Conservation (phyloP, 2,113 vertebrate species). For the Phalacrocorax carbo region DNA sequence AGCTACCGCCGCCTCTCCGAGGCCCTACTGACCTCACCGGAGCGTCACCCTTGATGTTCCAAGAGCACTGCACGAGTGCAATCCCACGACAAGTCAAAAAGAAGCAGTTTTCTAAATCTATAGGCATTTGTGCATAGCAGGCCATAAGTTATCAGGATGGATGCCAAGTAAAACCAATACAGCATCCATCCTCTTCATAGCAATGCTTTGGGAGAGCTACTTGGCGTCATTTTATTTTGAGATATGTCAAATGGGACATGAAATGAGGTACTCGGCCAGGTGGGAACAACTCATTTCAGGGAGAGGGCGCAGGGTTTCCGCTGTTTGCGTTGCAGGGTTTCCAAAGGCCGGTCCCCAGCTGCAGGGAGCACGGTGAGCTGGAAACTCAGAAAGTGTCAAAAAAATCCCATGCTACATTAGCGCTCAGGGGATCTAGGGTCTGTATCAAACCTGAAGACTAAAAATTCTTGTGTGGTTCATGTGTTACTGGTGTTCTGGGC, state of each 20-base stretch:
- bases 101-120: not conserved
- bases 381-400: not conserved
- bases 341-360: not conserved
- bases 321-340: rapidly evolving
- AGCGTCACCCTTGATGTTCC: not conserved
- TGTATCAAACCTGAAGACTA: not conserved
- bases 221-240: not conserved
- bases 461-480: not conserved
- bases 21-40: not conserved
- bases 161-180: not conserved
- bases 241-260: not conserved
- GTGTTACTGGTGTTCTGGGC: too few relatives aligned
- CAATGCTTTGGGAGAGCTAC: not conserved
- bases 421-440: not conserved
- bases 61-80: too few relatives aligned
- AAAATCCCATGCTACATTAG: not conserved
- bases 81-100: not conserved
- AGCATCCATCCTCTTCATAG: not conserved
- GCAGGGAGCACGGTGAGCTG: not conserved
- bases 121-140: too few relatives aligned
- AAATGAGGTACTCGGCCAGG: not conserved
- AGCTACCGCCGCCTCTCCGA: not conserved
- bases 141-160: not conserved
- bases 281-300: too few relatives aligned
- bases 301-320: not conserved